Evolutionary conservation across 2,113 vertebrate genomes (phyloP), one percentile per base, ranked within the genome.

Genomic region (Ophthalmolycus amberensis): DNA sequence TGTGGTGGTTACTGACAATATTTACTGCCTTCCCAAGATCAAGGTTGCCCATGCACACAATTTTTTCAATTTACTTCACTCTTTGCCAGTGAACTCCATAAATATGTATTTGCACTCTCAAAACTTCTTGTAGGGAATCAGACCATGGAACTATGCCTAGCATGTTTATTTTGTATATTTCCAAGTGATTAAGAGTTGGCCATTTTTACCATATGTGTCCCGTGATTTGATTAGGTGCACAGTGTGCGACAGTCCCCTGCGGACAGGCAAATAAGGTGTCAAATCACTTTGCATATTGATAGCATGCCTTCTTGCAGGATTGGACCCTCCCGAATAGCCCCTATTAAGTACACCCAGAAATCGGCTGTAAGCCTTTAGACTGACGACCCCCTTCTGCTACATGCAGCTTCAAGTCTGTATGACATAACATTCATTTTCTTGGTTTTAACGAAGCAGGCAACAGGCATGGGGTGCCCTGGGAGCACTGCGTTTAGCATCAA

Each of bases 381-480:
- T 87, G 89, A 89, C 44, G 71, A 85, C 80, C 86, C 71, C 88
- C 70, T 77, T 85, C 65, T 89, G 59, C 60, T 74, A 9, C 62
- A 29, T 66, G 78, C 73, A 77, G 86, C 66, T 87, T 89, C 79
- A 75, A 87, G 80, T 84, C 79, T 82, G 44, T 78, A 77, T 78
- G 79, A 87, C 83, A 95, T 94, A 94, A 94, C 93, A 95, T 94
- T 93, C 48, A 92, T 94, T 92, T 93, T 92, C 86, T 84, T 88
- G 87, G 91, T 92, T 95, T 93, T 94, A 95, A 93, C 85, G 85
- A 95, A 94, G 91, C 88, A 89, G 86, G 89, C 90, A 91, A 93
- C 89, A 93, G 88, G 87, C 89, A 70, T 44, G 75, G 77, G 73
- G 86, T 86, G 86, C 89, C 88, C 89, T 44, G 85, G 87, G 91